Conservation (phyloP, 1,140 invertebrate species). For the Scaptomyza montana region DNA sequence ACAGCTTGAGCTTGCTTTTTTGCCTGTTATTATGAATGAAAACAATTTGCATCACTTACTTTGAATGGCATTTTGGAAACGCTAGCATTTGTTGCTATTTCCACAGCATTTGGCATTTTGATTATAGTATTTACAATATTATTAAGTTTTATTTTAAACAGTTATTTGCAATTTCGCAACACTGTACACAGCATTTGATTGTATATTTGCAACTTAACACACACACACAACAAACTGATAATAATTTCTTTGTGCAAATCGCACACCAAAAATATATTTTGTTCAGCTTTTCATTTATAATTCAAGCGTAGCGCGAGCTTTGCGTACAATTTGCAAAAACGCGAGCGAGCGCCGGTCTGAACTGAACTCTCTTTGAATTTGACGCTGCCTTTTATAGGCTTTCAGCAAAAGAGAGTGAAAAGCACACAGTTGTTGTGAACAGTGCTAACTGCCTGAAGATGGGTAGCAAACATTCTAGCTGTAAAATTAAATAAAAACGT, state of each 20-base stretch:
- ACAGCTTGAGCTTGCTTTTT: background rate
- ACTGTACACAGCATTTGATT: conserved; percentile 22
- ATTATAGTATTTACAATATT: conserved; percentile 4
- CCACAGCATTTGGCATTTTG: conserved; percentile 62
- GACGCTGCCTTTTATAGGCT: conserved; percentile 43
- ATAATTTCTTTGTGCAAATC: conserved; percentile 49
- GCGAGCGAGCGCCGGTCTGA: conserved; percentile 62
- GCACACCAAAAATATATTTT: conserved; percentile 54
- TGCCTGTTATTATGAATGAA: conserved; percentile 5
- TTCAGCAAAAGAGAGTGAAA: conserved; percentile 28
- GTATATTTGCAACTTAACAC: background rate
- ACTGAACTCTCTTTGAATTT: conserved; percentile 44
- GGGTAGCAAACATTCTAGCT: background rate
- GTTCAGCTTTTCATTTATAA: conserved; percentile 43
- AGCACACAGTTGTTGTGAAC: background rate
- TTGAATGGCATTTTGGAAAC: conserved; percentile 73
- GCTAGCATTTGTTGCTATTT: conserved; percentile 46
- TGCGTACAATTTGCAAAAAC: conserved; percentile 35
- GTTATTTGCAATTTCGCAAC: conserved; percentile 22
- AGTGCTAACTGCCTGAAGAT: conserved; percentile 4
- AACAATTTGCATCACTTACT: conserved; percentile 55
- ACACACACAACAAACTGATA: conserved; percentile 22
- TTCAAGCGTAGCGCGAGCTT: conserved; percentile 38
- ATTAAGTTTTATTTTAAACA: conserved; percentile 14
- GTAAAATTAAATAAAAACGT: background rate